Evolutionary conservation across 2,888 invertebrate genomes (phyloP).

Genomic region (Sphaerophoria rueppellii): DNA sequence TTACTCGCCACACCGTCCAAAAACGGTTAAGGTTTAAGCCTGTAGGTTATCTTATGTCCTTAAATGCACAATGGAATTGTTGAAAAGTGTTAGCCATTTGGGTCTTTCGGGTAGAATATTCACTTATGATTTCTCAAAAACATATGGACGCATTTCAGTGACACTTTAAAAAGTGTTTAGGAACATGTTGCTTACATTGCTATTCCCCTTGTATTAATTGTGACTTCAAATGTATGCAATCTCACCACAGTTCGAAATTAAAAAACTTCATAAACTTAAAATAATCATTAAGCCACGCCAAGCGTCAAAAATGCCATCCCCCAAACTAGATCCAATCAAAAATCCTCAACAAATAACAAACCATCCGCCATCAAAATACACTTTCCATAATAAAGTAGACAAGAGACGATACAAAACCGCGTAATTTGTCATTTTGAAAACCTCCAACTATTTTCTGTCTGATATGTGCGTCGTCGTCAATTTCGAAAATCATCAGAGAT

Average conservation of each 20-base stretch:
- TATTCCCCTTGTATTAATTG: no score
- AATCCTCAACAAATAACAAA: slow-evolving; percentile 38
- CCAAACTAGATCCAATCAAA: slow-evolving; percentile 34
- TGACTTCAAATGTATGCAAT: not conserved
- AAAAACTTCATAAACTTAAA: not conserved
- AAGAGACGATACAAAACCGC: slow-evolving; percentile 41
- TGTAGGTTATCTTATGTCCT: no score
- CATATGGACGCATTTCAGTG: no score
- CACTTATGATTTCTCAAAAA: no score
- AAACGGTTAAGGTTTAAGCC: no score
- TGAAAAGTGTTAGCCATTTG: no score
- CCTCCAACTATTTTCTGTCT: slow-evolving; percentile 62
- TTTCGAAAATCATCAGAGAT: slow-evolving; percentile 59
- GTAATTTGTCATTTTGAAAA: slow-evolving; percentile 70
- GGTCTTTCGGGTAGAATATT: no score
- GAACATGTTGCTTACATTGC: no score
- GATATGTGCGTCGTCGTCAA: slow-evolving; percentile 1
- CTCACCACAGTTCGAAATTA: not conserved
- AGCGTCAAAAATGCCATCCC: slow-evolving; percentile 11
- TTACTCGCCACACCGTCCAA: no score
- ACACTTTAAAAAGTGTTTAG: no score
- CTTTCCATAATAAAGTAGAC: not conserved
- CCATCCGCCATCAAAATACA: not conserved
- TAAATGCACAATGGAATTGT: no score
- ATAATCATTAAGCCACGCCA: not conserved